Evolutionary conservation across 2,888 invertebrate genomes (phyloP).

Genomic region (Lithophane socia): DNA sequence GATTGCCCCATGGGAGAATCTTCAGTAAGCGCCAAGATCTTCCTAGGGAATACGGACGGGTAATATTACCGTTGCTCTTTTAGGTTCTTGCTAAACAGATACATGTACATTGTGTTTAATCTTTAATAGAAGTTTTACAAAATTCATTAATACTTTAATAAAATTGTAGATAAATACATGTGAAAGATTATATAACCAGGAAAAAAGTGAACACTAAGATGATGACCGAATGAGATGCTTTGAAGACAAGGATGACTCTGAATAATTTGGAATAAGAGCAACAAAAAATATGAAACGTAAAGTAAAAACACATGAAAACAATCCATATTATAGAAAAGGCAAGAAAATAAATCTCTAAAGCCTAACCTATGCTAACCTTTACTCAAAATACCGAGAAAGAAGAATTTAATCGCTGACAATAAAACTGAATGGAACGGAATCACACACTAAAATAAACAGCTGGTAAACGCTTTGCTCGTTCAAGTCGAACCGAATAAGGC

Average conservation of each 20-base stretch:
- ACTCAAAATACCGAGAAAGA: constrained; percentile 9
- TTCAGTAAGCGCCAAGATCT: neutral
- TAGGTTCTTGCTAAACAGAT: neutral
- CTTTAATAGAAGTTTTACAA: too few species aligned
- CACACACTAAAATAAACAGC: constrained; percentile 50
- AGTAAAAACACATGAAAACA: neutral
- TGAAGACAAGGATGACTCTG: neutral
- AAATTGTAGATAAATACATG: too few species aligned
- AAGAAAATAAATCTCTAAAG: constrained; percentile 8
- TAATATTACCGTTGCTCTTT: neutral
- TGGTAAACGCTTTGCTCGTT: constrained; percentile 39
- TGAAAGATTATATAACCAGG: neutral
- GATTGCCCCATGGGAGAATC: neutral
- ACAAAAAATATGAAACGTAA: neutral
- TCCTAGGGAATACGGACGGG: neutral
- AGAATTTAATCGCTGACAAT: constrained; percentile 36
- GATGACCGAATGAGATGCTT: neutral
- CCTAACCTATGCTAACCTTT: constrained; percentile 29
- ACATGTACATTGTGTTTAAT: too few species aligned
- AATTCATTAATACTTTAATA: too few species aligned
- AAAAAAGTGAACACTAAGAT: neutral
- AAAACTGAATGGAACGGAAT: constrained; percentile 44
- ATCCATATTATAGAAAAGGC: neutral
- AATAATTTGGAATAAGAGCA: neutral
- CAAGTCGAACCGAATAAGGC: constrained; percentile 46